Base-by-base conservation (phyloP, 2,113 vertebrate genomes). In the Cygnus atratus region DNA sequence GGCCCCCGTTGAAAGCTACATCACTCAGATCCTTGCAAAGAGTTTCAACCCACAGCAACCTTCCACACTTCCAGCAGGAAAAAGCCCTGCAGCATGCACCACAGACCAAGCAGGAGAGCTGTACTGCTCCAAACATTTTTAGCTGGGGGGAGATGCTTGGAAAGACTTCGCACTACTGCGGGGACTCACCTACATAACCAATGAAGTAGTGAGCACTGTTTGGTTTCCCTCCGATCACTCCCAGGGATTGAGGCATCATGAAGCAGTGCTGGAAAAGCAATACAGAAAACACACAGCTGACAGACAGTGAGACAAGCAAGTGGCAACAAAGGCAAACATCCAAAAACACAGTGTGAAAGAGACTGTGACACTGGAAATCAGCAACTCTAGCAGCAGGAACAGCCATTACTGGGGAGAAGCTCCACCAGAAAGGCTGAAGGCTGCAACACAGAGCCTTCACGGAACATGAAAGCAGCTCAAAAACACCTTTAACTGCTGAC, bases 201-300 rank as follows among this genome's bases (percentile, higher is more conserved):
- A 99, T 99, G 98, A 99, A 99, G 98, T 99, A 99, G 98, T 99
- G 99, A 88, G 99, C 99, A 75, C 99, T 99, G 98, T 99, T 99
- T 82, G 99, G 99, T 96, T 99, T 99, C 74, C 99, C 99, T 92
- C 99, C 99, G 29, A 99, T 99, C 77, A 99, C 99, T 57, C 99
- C 99, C 94, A 99, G 97, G 58, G 99, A 99, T 97, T 99, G 99
- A 65, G 99, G 99, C 98, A 99, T 98, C 99, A 98, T 99, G 98
- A 99, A 99, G 97, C 99, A 99, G 97, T 98, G 99, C 99, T 99
- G 98, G 80, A 93, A 97, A 96, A 97, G 92, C 87, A 97, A 96
- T 52, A 82, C 58, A 92, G 86, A 94, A 78, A 92, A 95, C 83
- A 95, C 68, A 82, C 65, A 95, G 86, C 93, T 88, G 95, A 84